Evolutionary conservation across 1,140 invertebrate genomes (phyloP).

Genomic region (Ostrea edulis): DNA sequence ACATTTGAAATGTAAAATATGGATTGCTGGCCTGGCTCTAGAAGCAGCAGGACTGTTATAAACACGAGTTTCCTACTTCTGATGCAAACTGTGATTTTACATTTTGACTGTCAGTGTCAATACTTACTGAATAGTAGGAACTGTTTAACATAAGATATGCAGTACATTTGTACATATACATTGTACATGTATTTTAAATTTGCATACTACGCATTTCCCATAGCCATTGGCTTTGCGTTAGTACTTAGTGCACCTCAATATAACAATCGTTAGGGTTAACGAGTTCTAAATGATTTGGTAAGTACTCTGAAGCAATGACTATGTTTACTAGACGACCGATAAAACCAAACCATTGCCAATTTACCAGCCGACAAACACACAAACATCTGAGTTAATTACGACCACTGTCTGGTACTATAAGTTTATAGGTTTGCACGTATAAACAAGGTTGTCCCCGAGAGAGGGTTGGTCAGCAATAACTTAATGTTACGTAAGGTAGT

Average conservation of each 20-base stretch:
- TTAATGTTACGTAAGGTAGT: not conserved
- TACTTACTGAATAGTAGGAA: no score
- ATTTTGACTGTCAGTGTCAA: no score
- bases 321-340: not conserved
- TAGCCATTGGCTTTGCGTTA: not conserved
- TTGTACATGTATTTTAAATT: no score
- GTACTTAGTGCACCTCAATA: not conserved
- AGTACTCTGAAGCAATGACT: not conserved
- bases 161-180: not conserved
- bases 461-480: not conserved
- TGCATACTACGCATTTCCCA: not conserved
- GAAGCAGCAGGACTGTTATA: no score
- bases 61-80: no score
- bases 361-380: slow-evolving; percentile 17
- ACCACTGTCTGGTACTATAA: not conserved
- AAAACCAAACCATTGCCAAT: not conserved
- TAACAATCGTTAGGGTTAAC: not conserved
- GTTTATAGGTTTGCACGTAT: not conserved
- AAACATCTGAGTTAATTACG: slow-evolving; percentile 4
- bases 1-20: no score
- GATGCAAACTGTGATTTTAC: no score
- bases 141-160: not conserved
- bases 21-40: no score
- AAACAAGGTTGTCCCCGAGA: not conserved
- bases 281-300: slow-evolving; percentile 10